These are phyloP conservation scores for Rhabdornis inornatus DNA, from an alignment of 2,113 vertebrate species.

Conservation along the genomic window DNA sequence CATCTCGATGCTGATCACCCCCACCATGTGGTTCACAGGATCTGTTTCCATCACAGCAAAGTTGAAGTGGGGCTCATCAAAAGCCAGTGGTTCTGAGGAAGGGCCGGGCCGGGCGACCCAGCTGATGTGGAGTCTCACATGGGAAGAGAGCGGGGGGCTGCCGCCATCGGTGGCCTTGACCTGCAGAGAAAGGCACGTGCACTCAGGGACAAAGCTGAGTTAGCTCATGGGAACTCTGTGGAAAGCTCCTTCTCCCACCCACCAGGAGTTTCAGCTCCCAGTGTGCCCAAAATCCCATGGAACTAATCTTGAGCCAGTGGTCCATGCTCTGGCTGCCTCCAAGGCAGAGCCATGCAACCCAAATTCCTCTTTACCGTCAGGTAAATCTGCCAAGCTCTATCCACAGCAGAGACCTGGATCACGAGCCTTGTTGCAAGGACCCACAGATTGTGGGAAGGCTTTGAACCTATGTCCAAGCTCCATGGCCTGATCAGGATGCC, in stretches of 20 bases:
- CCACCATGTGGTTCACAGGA: constrained; percentile 92
- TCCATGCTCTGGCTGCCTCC: not conserved
- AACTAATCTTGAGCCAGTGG: not conserved
- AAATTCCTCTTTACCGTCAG: not conserved
- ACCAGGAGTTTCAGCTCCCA: not conserved
- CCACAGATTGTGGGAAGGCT: not conserved
- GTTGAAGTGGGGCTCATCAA: constrained; percentile 87
- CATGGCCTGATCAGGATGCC: not conserved
- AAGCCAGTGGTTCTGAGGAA: constrained; percentile 77
- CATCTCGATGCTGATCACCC: constrained; percentile 87
- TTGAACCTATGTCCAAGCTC: not conserved
- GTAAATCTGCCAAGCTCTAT: not conserved
- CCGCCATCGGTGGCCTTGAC: constrained; percentile 88
- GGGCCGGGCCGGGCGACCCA: constrained; percentile 81
- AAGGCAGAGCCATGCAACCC: not conserved
- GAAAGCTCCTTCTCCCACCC: not conserved
- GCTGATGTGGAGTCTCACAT: constrained; percentile 86
- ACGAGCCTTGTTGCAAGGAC: not conserved
- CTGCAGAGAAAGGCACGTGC: constrained; percentile 58
- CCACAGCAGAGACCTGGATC: not conserved
- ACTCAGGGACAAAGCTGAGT: not conserved
- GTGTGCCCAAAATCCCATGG: not conserved
- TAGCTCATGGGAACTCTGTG: not conserved
- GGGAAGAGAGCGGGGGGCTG: constrained; percentile 78
- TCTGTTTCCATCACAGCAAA: constrained; percentile 95